Evolutionary conservation across 2,113 vertebrate species (phyloP).

Genomic region (Odobenus rosmarus): DNA sequence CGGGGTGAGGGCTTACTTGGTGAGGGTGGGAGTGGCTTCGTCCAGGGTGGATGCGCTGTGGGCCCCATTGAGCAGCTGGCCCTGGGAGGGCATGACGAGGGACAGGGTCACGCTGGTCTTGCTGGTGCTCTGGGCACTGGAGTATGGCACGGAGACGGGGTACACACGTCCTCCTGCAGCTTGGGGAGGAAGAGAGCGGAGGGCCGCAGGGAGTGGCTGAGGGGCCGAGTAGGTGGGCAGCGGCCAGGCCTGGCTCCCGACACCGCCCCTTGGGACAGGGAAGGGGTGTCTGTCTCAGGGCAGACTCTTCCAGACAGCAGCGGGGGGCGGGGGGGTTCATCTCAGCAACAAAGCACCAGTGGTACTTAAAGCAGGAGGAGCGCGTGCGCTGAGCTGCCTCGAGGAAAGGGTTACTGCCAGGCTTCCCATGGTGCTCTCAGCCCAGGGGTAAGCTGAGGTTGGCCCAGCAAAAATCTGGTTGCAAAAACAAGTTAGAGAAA

Average conservation of each 20-base stretch:
- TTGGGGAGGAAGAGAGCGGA: background rate
- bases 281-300: background rate
- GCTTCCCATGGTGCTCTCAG: background rate
- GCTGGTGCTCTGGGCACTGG: slow-evolving; percentile 96
- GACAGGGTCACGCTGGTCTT: slow-evolving; percentile 98
- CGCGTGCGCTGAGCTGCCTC: background rate
- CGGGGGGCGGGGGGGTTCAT: background rate
- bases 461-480: background rate
- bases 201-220: background rate
- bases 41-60: slow-evolving; percentile 96
- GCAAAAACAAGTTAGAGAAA: background rate
- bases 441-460: background rate
- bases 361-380: background rate
- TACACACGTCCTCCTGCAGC: slow-evolving; percentile 94
- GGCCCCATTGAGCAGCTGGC: slow-evolving; percentile 97
- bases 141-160: slow-evolving; percentile 98
- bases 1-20: slow-evolving; percentile 83
- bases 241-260: background rate
- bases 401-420: background rate
- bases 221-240: background rate
- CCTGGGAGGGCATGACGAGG: slow-evolving; percentile 97
- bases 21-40: slow-evolving; percentile 94
- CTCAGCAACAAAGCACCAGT: background rate
- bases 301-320: background rate
- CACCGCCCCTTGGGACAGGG: background rate